These are phyloP conservation scores for Heliconius melpomene DNA, from an alignment of 1,140 invertebrate species.

Conservation along the genomic window DNA sequence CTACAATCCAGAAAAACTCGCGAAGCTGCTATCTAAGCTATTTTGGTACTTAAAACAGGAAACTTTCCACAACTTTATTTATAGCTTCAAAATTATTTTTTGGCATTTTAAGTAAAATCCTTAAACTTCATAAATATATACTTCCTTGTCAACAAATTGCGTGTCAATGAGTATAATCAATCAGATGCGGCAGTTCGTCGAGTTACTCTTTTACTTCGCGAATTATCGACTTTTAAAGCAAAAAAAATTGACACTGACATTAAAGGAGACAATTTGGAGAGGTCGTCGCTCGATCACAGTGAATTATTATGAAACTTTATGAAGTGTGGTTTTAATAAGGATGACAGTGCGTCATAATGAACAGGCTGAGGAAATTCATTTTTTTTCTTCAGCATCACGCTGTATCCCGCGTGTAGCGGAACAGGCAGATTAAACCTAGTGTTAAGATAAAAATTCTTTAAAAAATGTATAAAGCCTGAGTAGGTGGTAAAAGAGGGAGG, in stretches of 20 bases:
- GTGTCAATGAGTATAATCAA: background rate
- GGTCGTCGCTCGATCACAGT: background rate
- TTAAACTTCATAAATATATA: background rate
- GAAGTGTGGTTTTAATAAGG: no score
- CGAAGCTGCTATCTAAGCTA: background rate
- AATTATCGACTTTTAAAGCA: background rate
- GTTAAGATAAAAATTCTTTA: no score
- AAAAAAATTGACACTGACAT: background rate
- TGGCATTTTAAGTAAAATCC: background rate
- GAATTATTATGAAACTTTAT: background rate
- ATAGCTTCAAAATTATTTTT: background rate
- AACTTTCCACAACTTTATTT: background rate
- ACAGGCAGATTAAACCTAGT: no score
- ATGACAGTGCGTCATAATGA: no score
- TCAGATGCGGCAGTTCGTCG: background rate
- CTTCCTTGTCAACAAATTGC: constrained; percentile 1
- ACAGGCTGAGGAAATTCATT: no score
- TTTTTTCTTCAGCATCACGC: no score
- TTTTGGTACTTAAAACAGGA: background rate
- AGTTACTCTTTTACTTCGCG: background rate
- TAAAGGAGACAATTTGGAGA: background rate
- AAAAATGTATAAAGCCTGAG: no score
- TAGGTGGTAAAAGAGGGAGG: no score
- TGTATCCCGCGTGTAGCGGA: no score
- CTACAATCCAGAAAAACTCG: background rate